Evolutionary conservation across 2,113 vertebrate species (phyloP).

Genomic region (Fulmarus glacialis): DNA sequence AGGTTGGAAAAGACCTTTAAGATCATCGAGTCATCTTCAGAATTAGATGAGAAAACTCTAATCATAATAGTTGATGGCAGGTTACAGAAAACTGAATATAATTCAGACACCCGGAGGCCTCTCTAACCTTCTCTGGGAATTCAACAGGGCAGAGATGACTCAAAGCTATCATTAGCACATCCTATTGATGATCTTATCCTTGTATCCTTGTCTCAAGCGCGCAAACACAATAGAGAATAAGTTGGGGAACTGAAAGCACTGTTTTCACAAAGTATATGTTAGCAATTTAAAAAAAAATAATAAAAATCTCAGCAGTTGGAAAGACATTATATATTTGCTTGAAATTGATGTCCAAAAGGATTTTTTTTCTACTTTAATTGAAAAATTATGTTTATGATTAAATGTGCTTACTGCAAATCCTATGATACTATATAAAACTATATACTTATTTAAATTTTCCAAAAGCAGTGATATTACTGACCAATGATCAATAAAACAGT

Average conservation of each 20-base stretch:
- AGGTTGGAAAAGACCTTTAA: not conserved
- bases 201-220: not conserved
- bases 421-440: not conserved
- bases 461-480: not conserved
- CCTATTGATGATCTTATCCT: not conserved
- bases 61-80: not conserved
- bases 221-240: not conserved
- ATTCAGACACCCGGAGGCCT: not conserved
- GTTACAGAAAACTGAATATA: not conserved
- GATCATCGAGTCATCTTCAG: not conserved
- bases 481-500: not conserved
- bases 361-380: not conserved
- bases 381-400: not conserved
- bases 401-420: not conserved
- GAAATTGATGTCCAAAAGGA: not conserved
- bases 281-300: not conserved
- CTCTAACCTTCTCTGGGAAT: not conserved
- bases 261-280: rapidly evolving
- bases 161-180: not conserved
- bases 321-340: not conserved
- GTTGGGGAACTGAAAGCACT: not conserved
- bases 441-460: not conserved
- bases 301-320: not conserved
- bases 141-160: not conserved
- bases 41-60: not conserved